Evolutionary conservation across 2,113 vertebrate genomes (phyloP), one percentile per base, ranked within the genome.

Genomic region (Garra rufa): DNA sequence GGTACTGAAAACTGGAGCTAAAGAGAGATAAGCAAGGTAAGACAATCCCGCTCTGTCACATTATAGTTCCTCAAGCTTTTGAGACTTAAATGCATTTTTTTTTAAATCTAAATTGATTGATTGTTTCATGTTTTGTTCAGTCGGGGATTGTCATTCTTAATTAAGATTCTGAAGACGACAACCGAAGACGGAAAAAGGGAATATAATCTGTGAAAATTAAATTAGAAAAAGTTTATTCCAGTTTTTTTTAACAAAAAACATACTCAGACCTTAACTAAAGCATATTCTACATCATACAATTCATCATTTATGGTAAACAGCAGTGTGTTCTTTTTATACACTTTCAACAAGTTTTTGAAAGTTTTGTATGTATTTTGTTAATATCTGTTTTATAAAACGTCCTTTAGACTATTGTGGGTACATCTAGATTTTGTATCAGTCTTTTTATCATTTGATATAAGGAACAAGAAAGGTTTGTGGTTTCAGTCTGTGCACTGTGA

Each of bases 1-100:
- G 92, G 95, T 89, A 90, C 95, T 91, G 95, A 95, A 84, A 94
- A 88, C 93, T 96, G 95, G 96, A 95, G 92, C 81, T 94, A 93
- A 80, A 65, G 93, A 87, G 80, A n/a, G 46, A 9, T n/a, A 81
- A 59, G 81, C 13, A 17, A 76, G 88, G 94, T 95, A 82, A 88
- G 89, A 82, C 46, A 74, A 52, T 48, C n/a, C 80, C 15, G 14
- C 43, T 34, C 1, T 28, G 15, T 52, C 14, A 14, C 10, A 15
- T 69, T 14, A 76, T 1, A 15, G 7, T 76, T 70, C 28, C 43
- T 74, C 7, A 19, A 61, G 21, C 43, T 67, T 28, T 5, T 21
- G 3, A 26, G 19, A 21, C n/a, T n/a, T n/a, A n/a, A 13, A 48
- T 55, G 34, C 13, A 17, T 67, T 73, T 10, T 67, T 73, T 10